These are phyloP conservation scores for Zootoca vivipara DNA, from an alignment of 2,113 vertebrate genomes.

Conservation along the genomic window DNA sequence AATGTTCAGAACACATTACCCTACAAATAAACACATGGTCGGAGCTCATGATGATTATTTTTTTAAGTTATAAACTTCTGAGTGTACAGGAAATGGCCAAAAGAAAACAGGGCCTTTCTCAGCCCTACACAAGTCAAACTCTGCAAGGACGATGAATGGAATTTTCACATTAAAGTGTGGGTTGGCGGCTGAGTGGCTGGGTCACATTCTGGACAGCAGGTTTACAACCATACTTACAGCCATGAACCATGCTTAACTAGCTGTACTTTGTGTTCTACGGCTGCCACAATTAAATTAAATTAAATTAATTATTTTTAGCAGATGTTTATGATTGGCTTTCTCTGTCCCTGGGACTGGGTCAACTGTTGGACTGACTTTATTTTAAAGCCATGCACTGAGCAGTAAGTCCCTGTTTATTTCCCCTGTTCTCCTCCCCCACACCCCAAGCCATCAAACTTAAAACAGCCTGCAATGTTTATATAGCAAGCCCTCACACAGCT, in stretches of 20 bases:
- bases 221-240: conserved; percentile 1
- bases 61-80: not conserved
- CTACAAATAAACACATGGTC: not conserved
- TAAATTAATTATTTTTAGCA: conserved; percentile 5
- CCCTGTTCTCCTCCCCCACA: not conserved
- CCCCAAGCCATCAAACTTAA: not conserved
- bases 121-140: not conserved
- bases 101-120: not conserved
- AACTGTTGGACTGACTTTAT: not conserved
- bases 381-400: not conserved
- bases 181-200: not conserved
- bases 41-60: not conserved
- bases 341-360: not conserved
- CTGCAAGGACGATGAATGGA: not conserved
- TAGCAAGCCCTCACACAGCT: not conserved
- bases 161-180: not conserved
- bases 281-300: not conserved
- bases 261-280: not conserved
- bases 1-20: not conserved
- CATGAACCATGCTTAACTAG: not conserved
- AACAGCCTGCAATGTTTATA: not conserved
- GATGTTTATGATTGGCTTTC: not conserved
- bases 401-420: conserved; percentile 4
- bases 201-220: conserved; percentile 3
- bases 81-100: not conserved